These are phyloP conservation scores for Cydia splendana DNA, from an alignment of 1,140 invertebrate genomes.

Conservation along the genomic window DNA sequence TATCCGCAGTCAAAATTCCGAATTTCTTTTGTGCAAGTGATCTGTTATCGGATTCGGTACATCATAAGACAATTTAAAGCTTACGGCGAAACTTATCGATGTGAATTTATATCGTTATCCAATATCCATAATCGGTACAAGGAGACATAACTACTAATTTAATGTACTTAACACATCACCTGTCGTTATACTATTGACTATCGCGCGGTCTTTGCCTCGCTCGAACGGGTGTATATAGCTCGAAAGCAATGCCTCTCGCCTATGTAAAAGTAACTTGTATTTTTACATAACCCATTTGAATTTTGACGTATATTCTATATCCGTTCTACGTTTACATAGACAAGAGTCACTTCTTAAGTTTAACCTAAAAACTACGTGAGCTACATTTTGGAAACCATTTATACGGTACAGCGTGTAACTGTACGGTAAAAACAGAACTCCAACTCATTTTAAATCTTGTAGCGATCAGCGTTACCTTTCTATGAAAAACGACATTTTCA, in stretches of 20 bases:
- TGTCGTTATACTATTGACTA: slow-evolving; percentile 44
- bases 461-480: neutral
- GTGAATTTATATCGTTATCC: slow-evolving; percentile 9
- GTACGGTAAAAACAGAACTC: slow-evolving; percentile 1
- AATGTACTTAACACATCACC: slow-evolving; percentile 45
- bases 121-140: slow-evolving; percentile 21
- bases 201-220: slow-evolving; percentile 37
- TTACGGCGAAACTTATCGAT: slow-evolving; percentile 27
- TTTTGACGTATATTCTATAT: no score
- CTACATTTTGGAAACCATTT: neutral
- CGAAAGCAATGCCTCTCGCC: neutral
- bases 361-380: neutral
- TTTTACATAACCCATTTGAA: no score
- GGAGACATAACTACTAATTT: slow-evolving; percentile 36
- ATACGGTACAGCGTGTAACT: slow-evolving; percentile 13
- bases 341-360: neutral
- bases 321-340: slow-evolving; percentile 25
- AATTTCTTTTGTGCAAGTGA: slow-evolving; percentile 37
- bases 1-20: neutral
- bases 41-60: slow-evolving; percentile 27
- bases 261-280: neutral
- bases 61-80: slow-evolving; percentile 46
- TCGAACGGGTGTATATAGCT: slow-evolving; percentile 37
- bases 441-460: neutral
- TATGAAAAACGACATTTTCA: neutral